These are phyloP conservation scores for Zaprionus davidi DNA, from an alignment of 1,140 invertebrate species.

Conservation along the genomic window DNA sequence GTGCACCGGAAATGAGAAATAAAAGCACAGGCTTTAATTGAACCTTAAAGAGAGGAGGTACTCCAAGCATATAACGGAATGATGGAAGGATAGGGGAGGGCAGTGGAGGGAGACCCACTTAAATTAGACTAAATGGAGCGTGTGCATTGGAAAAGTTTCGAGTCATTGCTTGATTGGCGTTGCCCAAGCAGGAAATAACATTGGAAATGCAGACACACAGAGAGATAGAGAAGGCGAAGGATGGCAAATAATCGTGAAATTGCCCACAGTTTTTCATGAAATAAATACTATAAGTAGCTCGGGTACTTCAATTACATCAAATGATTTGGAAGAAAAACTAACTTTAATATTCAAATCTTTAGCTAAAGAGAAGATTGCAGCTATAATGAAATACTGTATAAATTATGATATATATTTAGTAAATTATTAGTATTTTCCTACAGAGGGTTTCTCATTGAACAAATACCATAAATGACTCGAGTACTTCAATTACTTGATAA, in stretches of 20 bases:
- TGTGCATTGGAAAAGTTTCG: constrained; percentile 52
- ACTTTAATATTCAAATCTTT: background rate
- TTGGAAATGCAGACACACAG: constrained; percentile 39
- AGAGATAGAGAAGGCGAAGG: background rate
- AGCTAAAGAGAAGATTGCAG: background rate
- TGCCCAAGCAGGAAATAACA: constrained; percentile 64
- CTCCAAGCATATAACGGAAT: constrained; percentile 13
- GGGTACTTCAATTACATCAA: background rate
- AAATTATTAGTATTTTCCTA: no score
- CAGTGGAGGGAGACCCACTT: constrained; percentile 5
- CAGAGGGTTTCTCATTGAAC: constrained; percentile 5
- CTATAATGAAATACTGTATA: background rate
- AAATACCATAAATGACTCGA: background rate
- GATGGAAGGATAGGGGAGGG: background rate
- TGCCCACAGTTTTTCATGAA: constrained; percentile 23
- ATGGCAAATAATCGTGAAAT: background rate
- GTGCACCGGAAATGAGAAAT: constrained; percentile 66
- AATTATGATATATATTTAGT: no score
- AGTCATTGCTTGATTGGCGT: constrained; percentile 71
- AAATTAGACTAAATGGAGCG: constrained; percentile 54
- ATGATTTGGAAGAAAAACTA: background rate
- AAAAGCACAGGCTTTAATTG: constrained; percentile 70
- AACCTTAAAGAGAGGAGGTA: constrained; percentile 45
- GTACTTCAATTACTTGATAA: background rate
- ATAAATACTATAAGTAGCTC: constrained; percentile 3